Conservation (phyloP, 2,113 vertebrate species). For the Potamarius usumacintae region DNA sequence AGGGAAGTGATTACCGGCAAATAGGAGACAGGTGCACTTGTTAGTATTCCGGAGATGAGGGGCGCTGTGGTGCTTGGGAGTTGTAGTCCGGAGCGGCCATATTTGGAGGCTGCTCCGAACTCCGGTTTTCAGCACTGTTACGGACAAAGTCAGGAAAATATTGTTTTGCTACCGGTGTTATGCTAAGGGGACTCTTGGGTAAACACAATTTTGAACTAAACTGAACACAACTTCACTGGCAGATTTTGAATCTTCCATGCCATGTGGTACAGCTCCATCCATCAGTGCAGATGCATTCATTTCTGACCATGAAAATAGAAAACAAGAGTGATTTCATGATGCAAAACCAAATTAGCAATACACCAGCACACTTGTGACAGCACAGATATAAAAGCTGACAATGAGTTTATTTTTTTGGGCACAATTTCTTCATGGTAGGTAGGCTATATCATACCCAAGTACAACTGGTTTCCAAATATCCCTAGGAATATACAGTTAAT, state of each 20-base stretch:
- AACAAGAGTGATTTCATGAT: background rate
- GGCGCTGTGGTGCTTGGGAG: too few species aligned
- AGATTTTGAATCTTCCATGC: background rate
- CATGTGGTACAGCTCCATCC: background rate
- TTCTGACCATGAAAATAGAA: background rate
- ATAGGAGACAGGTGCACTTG: too few species aligned
- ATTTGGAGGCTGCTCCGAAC: too few species aligned
- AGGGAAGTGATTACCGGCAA: too few species aligned
- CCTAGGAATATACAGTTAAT: background rate
- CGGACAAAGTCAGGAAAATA: background rate
- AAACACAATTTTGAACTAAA: background rate
- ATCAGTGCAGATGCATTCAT: background rate
- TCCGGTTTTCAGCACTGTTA: too few species aligned
- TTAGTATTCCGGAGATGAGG: too few species aligned
- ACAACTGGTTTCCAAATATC: background rate
- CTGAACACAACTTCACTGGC: background rate
- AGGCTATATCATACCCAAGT: background rate
- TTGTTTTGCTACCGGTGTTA: background rate
- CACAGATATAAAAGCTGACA: background rate
- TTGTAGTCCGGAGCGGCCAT: too few species aligned
- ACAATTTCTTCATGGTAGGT: background rate
- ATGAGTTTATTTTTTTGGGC: background rate
- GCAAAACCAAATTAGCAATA: background rate
- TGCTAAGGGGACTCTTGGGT: background rate
- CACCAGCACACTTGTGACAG: background rate